These are phyloP conservation scores for Brachionus rubens DNA, from an alignment of 1,140 invertebrate species.

Conservation along the genomic window DNA sequence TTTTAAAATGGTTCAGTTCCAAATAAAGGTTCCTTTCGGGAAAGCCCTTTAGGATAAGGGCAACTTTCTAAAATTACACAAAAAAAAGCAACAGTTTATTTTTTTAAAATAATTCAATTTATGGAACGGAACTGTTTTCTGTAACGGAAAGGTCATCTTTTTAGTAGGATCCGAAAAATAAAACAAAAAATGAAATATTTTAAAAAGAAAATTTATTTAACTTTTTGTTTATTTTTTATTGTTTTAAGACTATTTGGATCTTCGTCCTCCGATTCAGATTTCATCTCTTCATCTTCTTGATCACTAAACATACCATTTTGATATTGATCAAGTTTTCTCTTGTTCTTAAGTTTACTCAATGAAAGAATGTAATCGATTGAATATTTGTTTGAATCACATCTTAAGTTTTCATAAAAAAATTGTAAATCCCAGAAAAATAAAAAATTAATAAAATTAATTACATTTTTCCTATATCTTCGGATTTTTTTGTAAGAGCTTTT, in stretches of 20 bases:
- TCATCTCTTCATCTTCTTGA: constrained; percentile 7
- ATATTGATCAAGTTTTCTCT: constrained; percentile 17
- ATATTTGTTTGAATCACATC: constrained; percentile 46
- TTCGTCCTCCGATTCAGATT: constrained; percentile 8
- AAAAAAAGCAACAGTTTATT: no score
- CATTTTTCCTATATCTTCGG: constrained; percentile 78
- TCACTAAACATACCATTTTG: constrained; percentile 7
- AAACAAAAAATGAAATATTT: background rate
- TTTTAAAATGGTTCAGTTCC: no score
- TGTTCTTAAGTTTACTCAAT: constrained; percentile 27
- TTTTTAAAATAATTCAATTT: no score
- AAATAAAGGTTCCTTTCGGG: no score
- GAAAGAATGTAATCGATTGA: constrained; percentile 40
- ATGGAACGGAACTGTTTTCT: no score
- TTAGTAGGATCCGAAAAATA: no score
- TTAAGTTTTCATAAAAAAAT: background rate
- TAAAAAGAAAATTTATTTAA: constrained; percentile 6
- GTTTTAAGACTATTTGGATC: background rate
- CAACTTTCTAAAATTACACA: no score
- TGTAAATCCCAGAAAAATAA: background rate
- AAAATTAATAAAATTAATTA: constrained; percentile 61
- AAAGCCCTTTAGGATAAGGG: no score
- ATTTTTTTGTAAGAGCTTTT: constrained; percentile 75
- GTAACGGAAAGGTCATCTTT: no score
- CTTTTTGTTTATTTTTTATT: constrained; percentile 23